Evolutionary conservation across 2,113 vertebrate species (phyloP), one percentile per base, ranked within the genome.

Genomic region (Toxotes chatareus): DNA sequence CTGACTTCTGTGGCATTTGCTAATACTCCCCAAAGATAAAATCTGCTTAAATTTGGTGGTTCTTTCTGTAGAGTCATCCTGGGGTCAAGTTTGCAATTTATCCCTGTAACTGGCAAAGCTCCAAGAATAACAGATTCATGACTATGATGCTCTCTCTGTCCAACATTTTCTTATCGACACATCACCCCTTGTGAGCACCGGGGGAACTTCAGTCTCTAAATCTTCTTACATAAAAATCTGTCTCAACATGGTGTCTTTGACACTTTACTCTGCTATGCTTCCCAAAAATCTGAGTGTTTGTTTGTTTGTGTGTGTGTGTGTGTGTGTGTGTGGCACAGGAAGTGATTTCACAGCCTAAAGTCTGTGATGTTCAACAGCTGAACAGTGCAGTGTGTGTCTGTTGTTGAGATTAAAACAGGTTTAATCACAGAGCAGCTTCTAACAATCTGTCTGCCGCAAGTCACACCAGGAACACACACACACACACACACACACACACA

Each of bases 361-460:
- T 74, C 49, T 72, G 69, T 36, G 83, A 47, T 40, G 66, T 77
- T 51, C 0, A 8, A 44, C 76, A 46, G 34, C 42, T 36, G 69
- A 68, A 60, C 27, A 44, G 51, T 72, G 53, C 59, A 23, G 73
- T 80, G 70, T 59, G 57, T 73, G 63, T 76, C 62, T 82, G 86
- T 74, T 64, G 63, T 55, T 38, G 73, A 84, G 92, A 91, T 93
- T 91, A 91, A 84, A 88, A 91, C 73, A 74, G 51, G 80, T 89
- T 92, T 90, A 92, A 92, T 93, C 88, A 91, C 83, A 72, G 62
- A 88, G 73, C 84, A 75, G 90, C 86, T 81, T 89, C 75, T 76
- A 83, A 90, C 93, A 92, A 88, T 90, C 91, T 89, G 89, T 90
- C 85, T 63, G 68, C 23, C 70, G 84, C 66, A 51, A 86, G 56